Base-by-base conservation (phyloP, 2,888 invertebrate species). In the Erannis defoliaria region DNA sequence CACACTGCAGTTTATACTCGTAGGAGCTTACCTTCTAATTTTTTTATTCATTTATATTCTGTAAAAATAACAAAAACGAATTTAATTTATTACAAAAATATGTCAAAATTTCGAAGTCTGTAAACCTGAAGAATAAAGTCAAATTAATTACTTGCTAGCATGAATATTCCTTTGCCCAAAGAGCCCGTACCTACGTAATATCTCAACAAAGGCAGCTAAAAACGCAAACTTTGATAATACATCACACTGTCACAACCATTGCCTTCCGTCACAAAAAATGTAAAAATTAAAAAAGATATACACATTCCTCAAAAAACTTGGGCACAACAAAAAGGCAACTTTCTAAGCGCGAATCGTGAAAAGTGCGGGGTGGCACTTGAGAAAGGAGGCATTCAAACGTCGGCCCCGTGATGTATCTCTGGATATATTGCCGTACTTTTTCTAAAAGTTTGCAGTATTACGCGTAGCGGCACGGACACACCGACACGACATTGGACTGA, bases 341-440 rank as follows among this genome's bases (percentile, higher is more conserved):
- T 64, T 63, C 67, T 67, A 65, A 70, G 64, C 59, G 70, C 64
- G 70, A 71, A 71, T 71, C 71, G 69, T 68, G 68, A 54, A 64
- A 66, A 57, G 40, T 53, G 38, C 16, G 26, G 55, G 80, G 80
- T 77, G 78, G 86, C 82, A 85, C 85, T 88, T 83, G 77, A 82
- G 82, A 80, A 78, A 74, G 67, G 78, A 73, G 82, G 83, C 84
- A 87, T 89, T 88, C 86, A 87, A 82, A 85, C 80, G 90, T 88
- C 90, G 83, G 76, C 66, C 67, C 67, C 70, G 82, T 89, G 86
- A 90, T 88, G 84, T 87, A 90, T 89, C 84, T 83, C 78, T 78
- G 59, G 80, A 91, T 88, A 85, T 89, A 90, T 83, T 80, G 77
- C 82, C 67, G 80, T 86, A 86, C 86, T 88, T 90, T 89, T 89